Base-by-base conservation (phyloP, 2,113 vertebrate species). In the Paratilapia polleni region DNA sequence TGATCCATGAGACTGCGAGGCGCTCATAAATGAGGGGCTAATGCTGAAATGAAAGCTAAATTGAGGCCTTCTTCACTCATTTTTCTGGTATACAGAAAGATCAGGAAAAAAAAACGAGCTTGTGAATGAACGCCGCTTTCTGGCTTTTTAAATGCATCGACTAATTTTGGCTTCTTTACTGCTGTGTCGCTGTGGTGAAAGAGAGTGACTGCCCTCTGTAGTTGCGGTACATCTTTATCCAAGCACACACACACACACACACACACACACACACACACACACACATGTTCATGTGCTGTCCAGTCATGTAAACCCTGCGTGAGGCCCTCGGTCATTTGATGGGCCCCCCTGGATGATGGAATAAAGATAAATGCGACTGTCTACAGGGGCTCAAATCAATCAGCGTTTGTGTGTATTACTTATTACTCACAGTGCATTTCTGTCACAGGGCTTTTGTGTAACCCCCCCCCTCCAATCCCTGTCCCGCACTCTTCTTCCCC, bases 391-490 rank as follows among this genome's bases (percentile, higher is more conserved):
- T 95, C 92, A 95, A 91, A 97, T 97, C 96, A 96, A 95, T 97
- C 96, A 96, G 93, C 76, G 92, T 95, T 95, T 94, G 96, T 96
- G 95, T 96, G 94, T 95, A 95, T 97, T 96, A 96, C 95, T 96
- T 96, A 96, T 96, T 95, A 94, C 95, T 96, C 95, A 91, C 94
- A 89, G 94, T 95, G 95, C 94, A 94, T 96, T 94, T 96, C 94
- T 96, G 95, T 95, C 95, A 96, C 93, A 63, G 89, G 93, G 93
- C 93, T 94, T 95, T 87, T 91, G 82, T 94, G 80, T 94, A 91
- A 92, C 93, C 88, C 92, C 91, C 93, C 88, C 92, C 91, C 85
- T 81, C 80, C 66, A 58, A 92, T 76, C 81, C 73, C 89, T 89
- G 88, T 88, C 87, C 85, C 86, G 12, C 2, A 92, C 81, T 90